Evolutionary conservation across 2,797 vertebrate genomes (phyloP).

Genomic region (Oryzias dopingdopingensis): DNA sequence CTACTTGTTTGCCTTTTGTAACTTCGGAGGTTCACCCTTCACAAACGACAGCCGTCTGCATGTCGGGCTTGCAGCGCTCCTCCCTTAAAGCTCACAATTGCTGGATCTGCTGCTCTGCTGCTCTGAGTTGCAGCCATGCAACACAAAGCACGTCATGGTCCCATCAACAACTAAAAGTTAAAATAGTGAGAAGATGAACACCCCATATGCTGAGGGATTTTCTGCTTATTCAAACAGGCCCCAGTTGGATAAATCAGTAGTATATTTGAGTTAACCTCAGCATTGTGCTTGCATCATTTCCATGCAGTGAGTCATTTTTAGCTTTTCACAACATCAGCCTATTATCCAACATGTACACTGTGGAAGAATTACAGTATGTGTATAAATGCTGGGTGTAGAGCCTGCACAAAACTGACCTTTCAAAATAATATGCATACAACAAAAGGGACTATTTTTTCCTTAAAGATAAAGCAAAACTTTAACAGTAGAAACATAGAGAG

Average conservation of each 20-base stretch:
- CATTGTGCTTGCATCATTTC: too few relatives aligned
- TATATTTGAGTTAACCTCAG: too few relatives aligned
- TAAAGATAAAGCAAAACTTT: too few relatives aligned
- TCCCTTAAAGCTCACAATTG: conserved; percentile 44
- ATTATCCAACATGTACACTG: too few relatives aligned
- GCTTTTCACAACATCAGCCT: too few relatives aligned
- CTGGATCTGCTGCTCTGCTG: conserved; percentile 20
- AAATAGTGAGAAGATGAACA: conserved; percentile 39
- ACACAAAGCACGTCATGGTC: conserved; percentile 25
- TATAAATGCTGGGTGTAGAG: too few relatives aligned
- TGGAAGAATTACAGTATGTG: too few relatives aligned
- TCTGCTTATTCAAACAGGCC: conserved; percentile 26
- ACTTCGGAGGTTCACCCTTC: conserved; percentile 11
- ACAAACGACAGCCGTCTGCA: conserved; percentile 64
- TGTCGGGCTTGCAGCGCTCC: conserved; percentile 38
- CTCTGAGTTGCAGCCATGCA: conserved; percentile 28
- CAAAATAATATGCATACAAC: too few relatives aligned
- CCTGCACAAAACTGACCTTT: too few relatives aligned
- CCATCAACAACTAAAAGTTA: conserved; percentile 13
- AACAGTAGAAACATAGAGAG: too few relatives aligned
- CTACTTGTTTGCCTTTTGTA: neutral
- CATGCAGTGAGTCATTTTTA: too few relatives aligned
- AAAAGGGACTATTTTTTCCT: too few relatives aligned
- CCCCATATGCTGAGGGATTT: conserved; percentile 52
- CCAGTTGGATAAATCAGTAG: conserved; percentile 8